A percentile compares a stretch with the other conserved stretches of the same genome.
Evolutionary conservation across 2,888 invertebrate genomes (phyloP).

Genomic region (Drosophila dives): DNA sequence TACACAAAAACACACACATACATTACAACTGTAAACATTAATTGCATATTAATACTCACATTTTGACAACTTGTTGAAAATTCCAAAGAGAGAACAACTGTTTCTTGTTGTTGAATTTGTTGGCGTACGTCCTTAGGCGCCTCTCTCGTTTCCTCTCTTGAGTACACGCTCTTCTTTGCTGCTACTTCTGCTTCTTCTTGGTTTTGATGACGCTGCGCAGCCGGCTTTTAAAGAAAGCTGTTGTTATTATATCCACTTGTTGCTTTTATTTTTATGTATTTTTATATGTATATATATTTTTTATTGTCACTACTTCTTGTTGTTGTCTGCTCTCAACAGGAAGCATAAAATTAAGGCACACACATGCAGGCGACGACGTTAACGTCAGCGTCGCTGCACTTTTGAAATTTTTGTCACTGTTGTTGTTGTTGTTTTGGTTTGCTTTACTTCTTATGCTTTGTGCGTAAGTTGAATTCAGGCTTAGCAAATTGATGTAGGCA

Average conservation of each 20-base stretch:
- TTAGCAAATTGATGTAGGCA: slow-evolving; percentile 43
- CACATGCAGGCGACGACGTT: slow-evolving; percentile 61
- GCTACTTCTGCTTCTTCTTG: background rate
- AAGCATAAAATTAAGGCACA: slow-evolving; percentile 73
- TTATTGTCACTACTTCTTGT: slow-evolving; percentile 42
- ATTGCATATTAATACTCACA: slow-evolving; percentile 74
- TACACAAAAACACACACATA: slow-evolving; percentile 49
- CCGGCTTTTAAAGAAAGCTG: slow-evolving; percentile 57
- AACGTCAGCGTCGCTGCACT: slow-evolving; percentile 63
- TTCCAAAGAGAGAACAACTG: slow-evolving; percentile 15
- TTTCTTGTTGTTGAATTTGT: slow-evolving; percentile 17
- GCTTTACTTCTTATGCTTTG: slow-evolving; percentile 27
- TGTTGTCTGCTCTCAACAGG: slow-evolving; percentile 61
- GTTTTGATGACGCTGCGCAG: slow-evolving; percentile 42
- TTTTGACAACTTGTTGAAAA: slow-evolving; percentile 55
- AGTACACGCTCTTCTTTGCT: slow-evolving; percentile 14
- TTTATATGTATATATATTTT: slow-evolving; percentile 3
- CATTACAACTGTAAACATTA: slow-evolving; percentile 56
- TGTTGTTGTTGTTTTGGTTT: slow-evolving; percentile 33
- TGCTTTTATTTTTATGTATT: slow-evolving; percentile 34
- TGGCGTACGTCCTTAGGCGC: slow-evolving; percentile 2
- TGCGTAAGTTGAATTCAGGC: slow-evolving; percentile 51
- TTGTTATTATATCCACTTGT: slow-evolving; percentile 49
- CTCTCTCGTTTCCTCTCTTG: slow-evolving; percentile 18
- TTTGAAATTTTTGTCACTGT: slow-evolving; percentile 57